Conservation (phyloP, 2,113 vertebrate species). For the Campylomormyrus numenius region DNA sequence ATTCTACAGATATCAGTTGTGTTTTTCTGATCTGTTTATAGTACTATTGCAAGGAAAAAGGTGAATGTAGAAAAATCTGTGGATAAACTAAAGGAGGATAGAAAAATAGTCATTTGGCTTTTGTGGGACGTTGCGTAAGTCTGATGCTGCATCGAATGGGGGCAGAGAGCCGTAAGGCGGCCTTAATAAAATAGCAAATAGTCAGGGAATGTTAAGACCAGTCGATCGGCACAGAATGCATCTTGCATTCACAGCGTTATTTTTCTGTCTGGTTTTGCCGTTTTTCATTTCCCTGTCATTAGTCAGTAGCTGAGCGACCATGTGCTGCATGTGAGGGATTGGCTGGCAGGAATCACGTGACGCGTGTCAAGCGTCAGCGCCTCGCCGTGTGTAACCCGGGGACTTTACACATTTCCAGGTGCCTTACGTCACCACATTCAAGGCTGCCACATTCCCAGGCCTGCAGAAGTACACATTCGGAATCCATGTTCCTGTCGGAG, state of each 20-base stretch:
- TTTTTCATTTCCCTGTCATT: not conserved
- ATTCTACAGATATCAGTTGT: not conserved
- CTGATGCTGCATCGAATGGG: not conserved
- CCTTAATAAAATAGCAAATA: not conserved
- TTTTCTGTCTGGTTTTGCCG: not conserved
- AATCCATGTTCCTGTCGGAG: not conserved
- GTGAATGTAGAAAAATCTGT: not conserved
- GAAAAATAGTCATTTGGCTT: not conserved
- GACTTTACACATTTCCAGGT: not conserved
- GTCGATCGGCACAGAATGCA: not conserved
- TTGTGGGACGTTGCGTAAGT: not conserved
- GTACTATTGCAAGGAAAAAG: not conserved
- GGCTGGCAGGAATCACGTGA: constrained; percentile 26
- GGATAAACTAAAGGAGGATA: not conserved
- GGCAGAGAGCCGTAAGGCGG: not conserved
- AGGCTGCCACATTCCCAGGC: not conserved
- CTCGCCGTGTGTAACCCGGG: not conserved
- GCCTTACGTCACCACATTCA: not conserved
- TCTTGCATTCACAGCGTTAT: not conserved
- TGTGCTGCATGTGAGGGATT: constrained; percentile 37
- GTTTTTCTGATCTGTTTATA: not conserved
- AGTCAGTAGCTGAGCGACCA: constrained; percentile 26
- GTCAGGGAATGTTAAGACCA: not conserved
- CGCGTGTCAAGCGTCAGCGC: constrained; percentile 14
- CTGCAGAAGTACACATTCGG: not conserved